Percentiles rank a stretch among this genome's conserved stretches.
These are phyloP conservation scores for Calyptommatus sinebrachiatus DNA, from an alignment of 2,113 vertebrate species.

Conservation along the genomic window DNA sequence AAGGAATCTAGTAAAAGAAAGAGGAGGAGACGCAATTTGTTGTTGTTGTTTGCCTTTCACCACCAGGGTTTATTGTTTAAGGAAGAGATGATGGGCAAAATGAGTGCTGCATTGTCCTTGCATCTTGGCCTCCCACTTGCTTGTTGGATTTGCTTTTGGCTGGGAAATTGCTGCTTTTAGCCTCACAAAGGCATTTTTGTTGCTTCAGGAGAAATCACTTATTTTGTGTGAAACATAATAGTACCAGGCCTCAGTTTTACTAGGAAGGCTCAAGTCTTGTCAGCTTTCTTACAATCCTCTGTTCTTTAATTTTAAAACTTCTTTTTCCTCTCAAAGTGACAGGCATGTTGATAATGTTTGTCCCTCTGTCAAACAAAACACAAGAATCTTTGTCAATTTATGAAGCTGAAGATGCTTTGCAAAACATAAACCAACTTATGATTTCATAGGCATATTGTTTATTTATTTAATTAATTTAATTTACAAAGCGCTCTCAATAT, in stretches of 20 bases:
- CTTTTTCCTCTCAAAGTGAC: too few relatives aligned
- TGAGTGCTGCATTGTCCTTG: background rate
- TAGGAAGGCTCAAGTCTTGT: background rate
- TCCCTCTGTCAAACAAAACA: background rate
- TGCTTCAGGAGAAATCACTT: background rate
- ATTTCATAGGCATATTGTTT: too few relatives aligned
- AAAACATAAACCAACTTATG: too few relatives aligned
- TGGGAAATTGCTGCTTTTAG: background rate
- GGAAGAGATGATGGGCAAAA: background rate
- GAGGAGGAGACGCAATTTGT: background rate
- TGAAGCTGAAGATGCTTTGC: background rate
- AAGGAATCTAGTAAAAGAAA: background rate
- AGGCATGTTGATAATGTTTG: background rate
- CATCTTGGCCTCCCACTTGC: background rate
- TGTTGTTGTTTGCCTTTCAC: slow-evolving; percentile 3
- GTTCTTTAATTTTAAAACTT: background rate
- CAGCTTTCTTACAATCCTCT: background rate
- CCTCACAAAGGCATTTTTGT: background rate
- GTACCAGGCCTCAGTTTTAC: background rate
- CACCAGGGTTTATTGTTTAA: slow-evolving; percentile 10
- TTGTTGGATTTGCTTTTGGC: background rate
- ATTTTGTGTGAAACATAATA: background rate
- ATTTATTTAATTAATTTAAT: too few relatives aligned
- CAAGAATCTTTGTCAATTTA: too few relatives aligned
- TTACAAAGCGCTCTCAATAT: too few relatives aligned